phyloP scores from a whole-genome alignment of 2,888 invertebrate genomes.

The Xanthorhoe designata region DNA sequence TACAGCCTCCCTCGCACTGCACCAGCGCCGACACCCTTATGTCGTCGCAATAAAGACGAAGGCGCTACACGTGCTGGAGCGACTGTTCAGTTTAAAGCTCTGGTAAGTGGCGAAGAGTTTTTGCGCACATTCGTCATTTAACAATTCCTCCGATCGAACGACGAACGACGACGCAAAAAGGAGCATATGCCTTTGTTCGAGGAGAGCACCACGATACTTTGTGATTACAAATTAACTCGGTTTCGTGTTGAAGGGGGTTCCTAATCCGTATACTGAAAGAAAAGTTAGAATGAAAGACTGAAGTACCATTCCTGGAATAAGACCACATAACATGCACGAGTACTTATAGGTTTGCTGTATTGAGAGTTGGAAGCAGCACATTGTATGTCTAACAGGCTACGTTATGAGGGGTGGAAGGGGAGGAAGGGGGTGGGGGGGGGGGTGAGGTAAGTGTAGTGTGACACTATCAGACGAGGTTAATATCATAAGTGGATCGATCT shows the following conservation, averaged over 20 bases:
- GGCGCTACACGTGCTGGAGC: not conserved
- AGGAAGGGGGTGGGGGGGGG: not conserved
- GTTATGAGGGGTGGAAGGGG: not conserved
- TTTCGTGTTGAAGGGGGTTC: not conserved
- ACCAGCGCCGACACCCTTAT: not conserved
- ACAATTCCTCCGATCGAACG: slow-evolving; percentile 22
- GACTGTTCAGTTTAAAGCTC: not conserved
- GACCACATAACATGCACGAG: not conserved
- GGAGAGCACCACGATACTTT: slow-evolving; percentile 22
- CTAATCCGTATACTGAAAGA: slow-evolving; percentile 4
- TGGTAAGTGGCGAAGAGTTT: slow-evolving; percentile 31
- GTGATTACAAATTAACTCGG: slow-evolving; percentile 36
- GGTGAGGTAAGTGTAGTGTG: not conserved
- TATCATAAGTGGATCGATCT: slow-evolving; percentile 4
- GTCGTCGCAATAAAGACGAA: not conserved
- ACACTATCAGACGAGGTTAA: not conserved
- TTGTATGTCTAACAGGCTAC: no score
- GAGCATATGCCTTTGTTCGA: slow-evolving; percentile 28
- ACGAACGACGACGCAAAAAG: slow-evolving; percentile 26
- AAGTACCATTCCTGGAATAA: not conserved
- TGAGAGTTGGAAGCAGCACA: not conserved
- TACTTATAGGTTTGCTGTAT: not conserved
- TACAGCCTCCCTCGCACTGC: not conserved
- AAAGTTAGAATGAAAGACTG: not conserved
- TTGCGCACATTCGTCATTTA: slow-evolving; percentile 43